phyloP scores from a whole-genome alignment of 1,140 invertebrate genomes.

The Idris sp. region DNA sequence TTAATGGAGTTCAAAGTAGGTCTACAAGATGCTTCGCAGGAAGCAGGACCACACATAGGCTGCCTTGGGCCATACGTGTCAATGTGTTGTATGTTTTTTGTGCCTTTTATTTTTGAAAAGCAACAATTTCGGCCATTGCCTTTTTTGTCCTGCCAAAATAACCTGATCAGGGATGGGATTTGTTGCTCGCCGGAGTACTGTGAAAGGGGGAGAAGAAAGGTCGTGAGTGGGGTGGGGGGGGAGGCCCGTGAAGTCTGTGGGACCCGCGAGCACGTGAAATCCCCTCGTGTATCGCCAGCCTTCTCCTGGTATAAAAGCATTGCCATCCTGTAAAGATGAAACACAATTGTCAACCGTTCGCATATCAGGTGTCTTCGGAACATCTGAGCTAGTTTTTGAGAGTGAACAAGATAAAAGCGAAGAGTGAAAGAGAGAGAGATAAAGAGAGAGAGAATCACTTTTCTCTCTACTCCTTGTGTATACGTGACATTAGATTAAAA shows the following conservation, averaged over 20 bases:
- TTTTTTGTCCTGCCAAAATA: slow-evolving; percentile 61
- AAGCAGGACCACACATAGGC: slow-evolving; percentile 50
- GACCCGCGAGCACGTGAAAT: slow-evolving; percentile 66
- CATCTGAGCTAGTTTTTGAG: slow-evolving; percentile 49
- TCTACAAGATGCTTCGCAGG: slow-evolving; percentile 54
- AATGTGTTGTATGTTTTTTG: slow-evolving; percentile 21
- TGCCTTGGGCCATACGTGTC: slow-evolving; percentile 37
- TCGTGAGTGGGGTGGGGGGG: slow-evolving; percentile 57
- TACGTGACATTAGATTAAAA: slow-evolving; percentile 51
- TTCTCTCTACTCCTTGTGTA: slow-evolving; percentile 55
- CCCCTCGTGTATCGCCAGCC: slow-evolving; percentile 70
- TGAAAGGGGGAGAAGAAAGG: slow-evolving; percentile 60
- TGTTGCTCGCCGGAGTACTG: slow-evolving; percentile 21
- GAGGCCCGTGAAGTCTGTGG: slow-evolving; percentile 51
- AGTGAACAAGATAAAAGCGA: slow-evolving; percentile 42
- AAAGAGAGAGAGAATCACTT: slow-evolving; percentile 32
- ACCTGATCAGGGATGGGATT: slow-evolving; percentile 50
- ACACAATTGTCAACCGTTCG: slow-evolving; percentile 74
- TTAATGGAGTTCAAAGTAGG: slow-evolving; percentile 71
- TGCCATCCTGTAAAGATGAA: slow-evolving; percentile 77
- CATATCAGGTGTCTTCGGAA: slow-evolving; percentile 62
- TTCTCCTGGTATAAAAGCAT: slow-evolving; percentile 78
- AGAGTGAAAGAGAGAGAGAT: slow-evolving; percentile 18
- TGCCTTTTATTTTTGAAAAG: slow-evolving; percentile 48
- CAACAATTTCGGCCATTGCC: slow-evolving; percentile 19